Conservation (phyloP, 2,888 invertebrate species). For the Hypsopygia costalis region DNA sequence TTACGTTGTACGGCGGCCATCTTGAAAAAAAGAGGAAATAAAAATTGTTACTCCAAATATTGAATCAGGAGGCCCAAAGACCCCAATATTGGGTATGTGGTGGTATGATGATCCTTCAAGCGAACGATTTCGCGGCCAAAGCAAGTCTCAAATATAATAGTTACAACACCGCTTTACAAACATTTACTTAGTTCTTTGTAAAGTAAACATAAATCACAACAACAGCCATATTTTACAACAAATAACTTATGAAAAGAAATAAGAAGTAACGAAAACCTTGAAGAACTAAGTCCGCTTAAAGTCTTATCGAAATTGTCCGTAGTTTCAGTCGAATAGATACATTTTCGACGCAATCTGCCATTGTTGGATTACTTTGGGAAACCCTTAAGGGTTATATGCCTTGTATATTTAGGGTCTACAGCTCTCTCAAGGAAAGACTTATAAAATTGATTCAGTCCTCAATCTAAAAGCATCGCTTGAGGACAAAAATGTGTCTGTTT, state of each 20-base stretch:
- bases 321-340: not conserved
- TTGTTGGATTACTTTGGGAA: not conserved
- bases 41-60: too few relatives aligned
- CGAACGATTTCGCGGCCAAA: too few relatives aligned
- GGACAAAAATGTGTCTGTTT: not conserved
- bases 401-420: not conserved
- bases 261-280: not conserved
- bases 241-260: not conserved
- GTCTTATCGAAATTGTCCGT: not conserved
- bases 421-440: not conserved
- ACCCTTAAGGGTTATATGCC: not conserved
- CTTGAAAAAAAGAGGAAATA: too few relatives aligned
- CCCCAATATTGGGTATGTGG: too few relatives aligned
- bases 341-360: not conserved
- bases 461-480: not conserved
- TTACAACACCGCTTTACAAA: too few relatives aligned
- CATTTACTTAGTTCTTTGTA: too few relatives aligned
- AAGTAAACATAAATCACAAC: not conserved
- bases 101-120: too few relatives aligned
- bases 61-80: too few relatives aligned
- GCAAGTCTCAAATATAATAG: too few relatives aligned
- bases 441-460: not conserved
- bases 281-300: not conserved
- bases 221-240: not conserved
- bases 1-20: too few relatives aligned